Evolutionary conservation across 2,113 vertebrate species (phyloP), one percentile per base, ranked within the genome.

Genomic region (Xiphorhynchus elegans): DNA sequence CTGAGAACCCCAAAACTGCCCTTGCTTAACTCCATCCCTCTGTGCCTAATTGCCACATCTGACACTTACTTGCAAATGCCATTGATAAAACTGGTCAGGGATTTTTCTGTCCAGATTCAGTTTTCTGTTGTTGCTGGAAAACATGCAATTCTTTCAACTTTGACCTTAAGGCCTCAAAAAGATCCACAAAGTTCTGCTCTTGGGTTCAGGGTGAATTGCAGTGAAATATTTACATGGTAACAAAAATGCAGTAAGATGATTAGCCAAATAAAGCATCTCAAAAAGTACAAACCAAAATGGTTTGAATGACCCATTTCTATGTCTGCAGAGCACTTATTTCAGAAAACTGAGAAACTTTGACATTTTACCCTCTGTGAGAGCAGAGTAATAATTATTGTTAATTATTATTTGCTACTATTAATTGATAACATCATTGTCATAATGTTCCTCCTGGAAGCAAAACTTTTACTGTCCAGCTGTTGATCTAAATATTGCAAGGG

Each of bases 191-290:
- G 28, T 89, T 93, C 35, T 87, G 42, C 44, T 68, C 42, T 52
- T 87, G 33, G 39, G 11, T 73, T 90, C 76, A 78, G 80, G 60
- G 81, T 81, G 52, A 87, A 75, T 59, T 92, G 20, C 60, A 84
- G n/a, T 31, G 84, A 81, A 73, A 69, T 79, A 80, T 83, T 97
- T 62, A 63, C 39, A 40, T 23, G 39, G 56, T 26, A 55, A 76
- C 55, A 75, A 90, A 90, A 78, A 72, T 35, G 76, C n/a, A 92
- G 66, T 60, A 67, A 95, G 68, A 87, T 86, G 62, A 78, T 69
- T 28, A 49, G 40, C 40, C 60, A 89, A 91, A 76, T 39, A 75
- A 89, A 75, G 68, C 29, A 59, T 52, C 52, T 81, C 62, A 70
- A 59, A 74, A 89, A 72, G 7, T 10, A 84, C 50, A 97, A 93